Conservation (phyloP, 2,888 invertebrate species). For the Tribolium freemani region DNA sequence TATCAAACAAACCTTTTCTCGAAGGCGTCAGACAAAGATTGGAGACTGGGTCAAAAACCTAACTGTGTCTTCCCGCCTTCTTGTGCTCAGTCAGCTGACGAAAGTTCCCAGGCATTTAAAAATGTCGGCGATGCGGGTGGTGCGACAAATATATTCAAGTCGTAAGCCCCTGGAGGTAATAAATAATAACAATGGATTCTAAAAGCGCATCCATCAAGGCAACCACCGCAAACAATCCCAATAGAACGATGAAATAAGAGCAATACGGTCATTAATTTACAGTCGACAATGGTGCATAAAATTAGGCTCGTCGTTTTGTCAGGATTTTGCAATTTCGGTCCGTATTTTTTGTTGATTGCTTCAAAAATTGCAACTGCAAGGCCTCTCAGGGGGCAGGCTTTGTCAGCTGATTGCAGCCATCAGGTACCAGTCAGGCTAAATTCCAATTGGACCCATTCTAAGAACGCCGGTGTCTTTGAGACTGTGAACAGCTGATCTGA, state of each 20-base stretch:
- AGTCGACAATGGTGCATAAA: neutral
- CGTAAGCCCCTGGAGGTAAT: neutral
- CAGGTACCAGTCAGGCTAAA: constrained; percentile 40
- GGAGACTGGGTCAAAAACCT: constrained; percentile 44
- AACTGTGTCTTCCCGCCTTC: constrained; percentile 42
- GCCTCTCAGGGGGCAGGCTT: constrained; percentile 19
- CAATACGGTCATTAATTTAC: too few relatives aligned
- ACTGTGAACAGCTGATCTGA: constrained; percentile 40
- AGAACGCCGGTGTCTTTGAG: constrained; percentile 36
- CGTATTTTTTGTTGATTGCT: neutral
- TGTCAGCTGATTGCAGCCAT: constrained; percentile 34
- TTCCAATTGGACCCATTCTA: constrained; percentile 45
- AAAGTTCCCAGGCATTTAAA: constrained; percentile 51
- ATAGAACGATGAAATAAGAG: neutral
- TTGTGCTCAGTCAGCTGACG: constrained; percentile 51
- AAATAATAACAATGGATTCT: constrained; percentile 1
- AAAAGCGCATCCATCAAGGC: neutral
- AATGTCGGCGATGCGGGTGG: constrained; percentile 53
- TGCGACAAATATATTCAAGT: constrained; percentile 13
- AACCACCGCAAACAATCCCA: neutral
- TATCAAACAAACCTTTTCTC: constrained; percentile 32
- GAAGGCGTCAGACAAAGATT: constrained; percentile 36
- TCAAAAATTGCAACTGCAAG: constrained; percentile 18
- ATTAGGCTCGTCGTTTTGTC: neutral
- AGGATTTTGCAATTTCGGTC: neutral